phyloP scores from a whole-genome alignment of 2,888 invertebrate species.

The Cataglyphis albicans region DNA sequence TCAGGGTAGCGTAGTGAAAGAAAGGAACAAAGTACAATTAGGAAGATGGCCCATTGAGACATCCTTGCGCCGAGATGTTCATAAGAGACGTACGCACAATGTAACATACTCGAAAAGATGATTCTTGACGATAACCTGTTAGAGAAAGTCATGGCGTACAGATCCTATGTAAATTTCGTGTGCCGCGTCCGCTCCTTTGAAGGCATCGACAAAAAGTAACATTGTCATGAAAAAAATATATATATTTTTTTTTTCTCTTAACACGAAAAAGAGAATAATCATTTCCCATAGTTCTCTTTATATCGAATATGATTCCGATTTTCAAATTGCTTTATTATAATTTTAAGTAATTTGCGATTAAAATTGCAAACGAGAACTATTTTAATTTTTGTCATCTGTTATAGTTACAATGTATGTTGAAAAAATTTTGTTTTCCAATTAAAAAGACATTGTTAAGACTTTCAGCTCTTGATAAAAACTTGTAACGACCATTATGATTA shows the following conservation, averaged over 20 bases:
- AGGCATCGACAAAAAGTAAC: slow-evolving; percentile 32
- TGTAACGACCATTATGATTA: too few species aligned
- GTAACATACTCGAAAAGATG: slow-evolving; percentile 60
- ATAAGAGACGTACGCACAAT: slow-evolving; percentile 36
- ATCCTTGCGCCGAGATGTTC: background rate
- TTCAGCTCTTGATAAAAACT: too few species aligned
- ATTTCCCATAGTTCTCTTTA: background rate
- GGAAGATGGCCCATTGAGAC: slow-evolving; percentile 48
- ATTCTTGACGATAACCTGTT: slow-evolving; percentile 57
- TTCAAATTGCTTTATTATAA: background rate
- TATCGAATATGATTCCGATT: background rate
- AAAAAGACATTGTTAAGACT: too few species aligned
- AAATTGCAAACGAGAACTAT: background rate
- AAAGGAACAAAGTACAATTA: slow-evolving; percentile 38
- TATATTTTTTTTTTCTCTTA: background rate
- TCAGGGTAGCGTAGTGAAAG: slow-evolving; percentile 23
- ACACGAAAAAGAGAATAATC: background rate
- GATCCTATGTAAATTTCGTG: slow-evolving; percentile 62
- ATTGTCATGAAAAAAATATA: background rate
- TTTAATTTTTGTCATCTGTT: background rate
- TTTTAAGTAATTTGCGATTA: background rate
- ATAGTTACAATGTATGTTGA: too few species aligned
- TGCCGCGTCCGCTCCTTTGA: background rate
- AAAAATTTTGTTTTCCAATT: too few species aligned
- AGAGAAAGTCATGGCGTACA: slow-evolving; percentile 65